phyloP scores from a whole-genome alignment of 2,888 invertebrate species.

The Mermis nigrescens region DNA sequence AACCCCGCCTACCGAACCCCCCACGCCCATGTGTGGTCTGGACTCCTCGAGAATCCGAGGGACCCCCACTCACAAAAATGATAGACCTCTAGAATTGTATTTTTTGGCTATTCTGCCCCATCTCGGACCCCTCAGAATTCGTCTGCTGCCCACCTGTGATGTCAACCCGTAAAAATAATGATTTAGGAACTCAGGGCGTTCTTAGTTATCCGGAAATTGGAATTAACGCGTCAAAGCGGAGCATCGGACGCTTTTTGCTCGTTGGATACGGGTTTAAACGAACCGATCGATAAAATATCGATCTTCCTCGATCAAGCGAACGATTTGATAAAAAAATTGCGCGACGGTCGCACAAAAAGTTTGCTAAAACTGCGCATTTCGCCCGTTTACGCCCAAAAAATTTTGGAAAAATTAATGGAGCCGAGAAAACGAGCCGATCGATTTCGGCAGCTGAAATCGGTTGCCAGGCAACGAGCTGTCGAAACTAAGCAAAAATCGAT shows the following conservation, averaged over 20 bases:
- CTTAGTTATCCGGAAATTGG: not conserved
- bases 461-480: constrained; percentile 12
- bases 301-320: not conserved
- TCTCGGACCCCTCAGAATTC: no score
- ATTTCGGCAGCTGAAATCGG: constrained; percentile 13
- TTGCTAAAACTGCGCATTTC: not conserved
- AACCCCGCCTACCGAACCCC: no score
- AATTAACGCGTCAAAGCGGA: not conserved
- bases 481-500: constrained; percentile 36
- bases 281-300: not conserved
- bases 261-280: not conserved
- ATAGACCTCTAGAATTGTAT: no score
- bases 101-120: no score
- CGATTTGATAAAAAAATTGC: not conserved
- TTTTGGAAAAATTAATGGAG: constrained; percentile 21
- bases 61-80: no score
- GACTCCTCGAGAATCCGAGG: no score
- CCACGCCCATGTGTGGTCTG: no score
- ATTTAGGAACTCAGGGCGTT: not conserved
- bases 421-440: constrained; percentile 14
- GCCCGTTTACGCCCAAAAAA: constrained; percentile 9
- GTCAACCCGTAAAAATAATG: no score
- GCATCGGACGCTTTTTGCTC: not conserved
- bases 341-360: not conserved
- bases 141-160: no score